Conservation (phyloP, 2,888 invertebrate species). For the Macrophya alboannulata region DNA sequence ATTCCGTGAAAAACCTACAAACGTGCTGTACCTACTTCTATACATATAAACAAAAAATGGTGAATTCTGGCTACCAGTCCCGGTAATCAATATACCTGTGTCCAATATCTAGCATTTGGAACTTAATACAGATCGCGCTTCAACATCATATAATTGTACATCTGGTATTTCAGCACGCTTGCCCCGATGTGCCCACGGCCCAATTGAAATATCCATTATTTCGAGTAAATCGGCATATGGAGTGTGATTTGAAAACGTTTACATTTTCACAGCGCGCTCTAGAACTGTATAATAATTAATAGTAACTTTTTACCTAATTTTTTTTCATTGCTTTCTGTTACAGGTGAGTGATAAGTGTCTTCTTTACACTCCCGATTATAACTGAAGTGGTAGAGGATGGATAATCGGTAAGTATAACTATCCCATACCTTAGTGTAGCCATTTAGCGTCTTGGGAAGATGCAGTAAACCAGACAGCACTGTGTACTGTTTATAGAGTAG, state of each 20-base stretch:
- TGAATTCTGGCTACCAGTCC: background rate
- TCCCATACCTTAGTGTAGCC: conserved; percentile 7
- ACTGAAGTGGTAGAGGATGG: background rate
- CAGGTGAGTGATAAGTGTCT: conserved; percentile 31
- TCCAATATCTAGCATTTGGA: background rate
- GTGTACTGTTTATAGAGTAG: conserved; percentile 53
- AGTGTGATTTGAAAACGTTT: background rate
- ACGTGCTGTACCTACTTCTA: background rate
- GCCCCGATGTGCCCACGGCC: background rate
- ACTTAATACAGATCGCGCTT: background rate
- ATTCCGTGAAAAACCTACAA: background rate
- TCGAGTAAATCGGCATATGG: background rate
- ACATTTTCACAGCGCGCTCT: background rate
- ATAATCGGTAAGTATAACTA: conserved; percentile 42
- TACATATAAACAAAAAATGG: background rate
- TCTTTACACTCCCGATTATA: conserved; percentile 7
- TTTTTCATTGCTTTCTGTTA: conserved; percentile 25
- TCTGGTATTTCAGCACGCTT: background rate
- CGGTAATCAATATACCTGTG: background rate
- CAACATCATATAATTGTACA: background rate
- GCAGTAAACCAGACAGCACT: conserved; percentile 39
- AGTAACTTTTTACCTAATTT: background rate
- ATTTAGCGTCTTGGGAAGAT: conserved; percentile 45
- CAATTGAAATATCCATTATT: background rate
- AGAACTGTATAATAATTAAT: background rate